Base-by-base conservation (phyloP, 2,888 invertebrate genomes). In the Hyposoter didymator region DNA sequence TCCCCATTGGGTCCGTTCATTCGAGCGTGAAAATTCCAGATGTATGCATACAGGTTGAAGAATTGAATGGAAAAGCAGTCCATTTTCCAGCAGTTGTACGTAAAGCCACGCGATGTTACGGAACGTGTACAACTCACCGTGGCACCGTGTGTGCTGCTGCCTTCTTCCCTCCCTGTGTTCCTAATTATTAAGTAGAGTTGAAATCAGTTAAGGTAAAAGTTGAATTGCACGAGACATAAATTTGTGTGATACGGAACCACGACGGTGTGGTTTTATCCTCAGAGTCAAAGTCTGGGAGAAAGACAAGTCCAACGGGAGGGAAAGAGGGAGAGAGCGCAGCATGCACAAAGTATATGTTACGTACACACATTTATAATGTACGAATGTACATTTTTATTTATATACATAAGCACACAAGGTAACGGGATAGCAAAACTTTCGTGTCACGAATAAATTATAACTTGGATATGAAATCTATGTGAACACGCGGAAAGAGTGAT, bases 391-490 rank as follows among this genome's bases (percentile, higher is more conserved):
- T 49, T 72, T 72, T 72, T 72, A 49, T 72, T 72, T 72, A 72
- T 49, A 52, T n/a, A 35, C 5, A 32, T 62, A 47, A 73, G n/a
- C 47, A 49, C 35, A 35, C 6, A 66, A 55, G 55, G 76, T 70
- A 82, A 64, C 45, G 75, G 22, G 85, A 75, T 62, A 78, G 80
- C 43, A 76, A 83, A 85, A 85, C 64, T 85, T 85, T 83, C 83
- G 80, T 80, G 85, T 85, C 85, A 52, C 85, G 85, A 83, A 85
- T 83, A 83, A 85, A 85, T 83, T 85, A 83, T 75, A 81, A 81
- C 85, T 83, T 80, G 83, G 82, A 85, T 85, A 85, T 82, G 82
- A 82, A 85, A 85, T 85, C 85, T 85, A 80, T 85, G 79, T 76
- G 78, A 82, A 78, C 74, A 78, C 85, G 78, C 49, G 73, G 64